phyloP scores from a whole-genome alignment of 2,113 vertebrate genomes.

The Mirounga angustirostris region DNA sequence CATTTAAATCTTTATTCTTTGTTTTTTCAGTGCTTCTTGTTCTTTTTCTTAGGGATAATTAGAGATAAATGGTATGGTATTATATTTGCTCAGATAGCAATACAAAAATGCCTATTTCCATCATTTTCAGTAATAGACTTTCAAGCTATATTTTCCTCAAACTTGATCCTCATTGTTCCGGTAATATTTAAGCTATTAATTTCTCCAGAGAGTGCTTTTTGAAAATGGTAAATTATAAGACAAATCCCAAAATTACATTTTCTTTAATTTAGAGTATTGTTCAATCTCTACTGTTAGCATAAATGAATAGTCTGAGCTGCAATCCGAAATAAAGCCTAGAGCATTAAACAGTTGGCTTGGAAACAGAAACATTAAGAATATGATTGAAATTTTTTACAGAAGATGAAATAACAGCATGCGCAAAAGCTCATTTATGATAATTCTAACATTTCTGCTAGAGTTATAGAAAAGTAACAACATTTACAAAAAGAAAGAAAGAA shows the following conservation, averaged over 20 bases:
- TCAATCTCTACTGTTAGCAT: conserved; percentile 78
- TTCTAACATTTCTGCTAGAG: conserved; percentile 73
- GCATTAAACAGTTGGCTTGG: conserved; percentile 82
- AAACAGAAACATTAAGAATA: conserved; percentile 82
- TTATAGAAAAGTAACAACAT: conserved; percentile 78
- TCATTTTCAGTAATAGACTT: conserved; percentile 79
- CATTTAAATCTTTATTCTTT: conserved; percentile 77
- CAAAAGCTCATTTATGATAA: conserved; percentile 80
- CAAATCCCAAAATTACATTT: conserved; percentile 80
- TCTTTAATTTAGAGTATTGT: conserved; percentile 81
- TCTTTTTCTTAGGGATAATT: conserved; percentile 78
- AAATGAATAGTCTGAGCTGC: conserved; percentile 79
- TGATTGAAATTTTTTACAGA: conserved; percentile 79
- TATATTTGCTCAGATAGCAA: conserved; percentile 82
- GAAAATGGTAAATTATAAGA: conserved; percentile 79
- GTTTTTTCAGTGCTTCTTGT: conserved; percentile 79
- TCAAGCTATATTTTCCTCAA: conserved; percentile 79
- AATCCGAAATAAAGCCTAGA: conserved; percentile 77
- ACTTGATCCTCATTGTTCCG: conserved; percentile 82
- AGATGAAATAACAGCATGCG: conserved; percentile 80
- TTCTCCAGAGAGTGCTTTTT: conserved; percentile 76
- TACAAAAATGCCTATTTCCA: conserved; percentile 78
- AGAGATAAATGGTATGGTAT: conserved; percentile 79
- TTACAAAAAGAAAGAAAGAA: conserved; percentile 41
- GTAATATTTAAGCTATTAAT: conserved; percentile 79